Conservation (phyloP, 2,113 vertebrate species). For the Phylloscopus trochiloides region DNA sequence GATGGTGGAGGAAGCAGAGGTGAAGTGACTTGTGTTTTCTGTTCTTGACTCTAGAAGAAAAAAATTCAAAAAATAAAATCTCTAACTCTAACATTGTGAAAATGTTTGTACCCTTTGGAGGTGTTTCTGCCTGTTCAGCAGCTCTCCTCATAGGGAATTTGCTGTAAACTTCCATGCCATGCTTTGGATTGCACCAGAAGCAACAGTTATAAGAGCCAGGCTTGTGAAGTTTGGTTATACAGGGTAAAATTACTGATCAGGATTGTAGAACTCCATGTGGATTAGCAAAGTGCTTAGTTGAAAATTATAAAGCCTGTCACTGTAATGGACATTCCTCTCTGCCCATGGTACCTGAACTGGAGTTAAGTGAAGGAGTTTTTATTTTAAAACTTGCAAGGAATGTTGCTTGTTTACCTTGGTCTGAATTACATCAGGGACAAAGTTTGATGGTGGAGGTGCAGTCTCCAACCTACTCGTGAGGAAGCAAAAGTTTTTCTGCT, state of each 20-base stretch:
- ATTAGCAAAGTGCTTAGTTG: neutral
- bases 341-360: neutral
- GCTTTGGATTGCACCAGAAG: neutral
- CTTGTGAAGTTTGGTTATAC: neutral
- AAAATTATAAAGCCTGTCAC: neutral
- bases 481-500: neutral
- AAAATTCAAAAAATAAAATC: neutral
- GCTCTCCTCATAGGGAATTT: neutral
- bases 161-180: neutral
- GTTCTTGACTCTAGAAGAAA: neutral
- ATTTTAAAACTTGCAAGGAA: constrained; percentile 13
- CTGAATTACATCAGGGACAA: neutral
- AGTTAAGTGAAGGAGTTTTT: neutral
- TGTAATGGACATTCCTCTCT: neutral
- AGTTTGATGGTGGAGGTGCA: neutral
- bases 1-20: neutral
- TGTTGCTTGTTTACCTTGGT: constrained; percentile 11
- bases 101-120: neutral
- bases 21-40: neutral
- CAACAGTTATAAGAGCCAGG: neutral
- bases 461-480: neutral
- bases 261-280: neutral
- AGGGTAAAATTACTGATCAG: neutral
- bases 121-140: neutral
- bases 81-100: neutral